phyloP scores from a whole-genome alignment of 2,888 invertebrate genomes.

The Heliconius hortense region DNA sequence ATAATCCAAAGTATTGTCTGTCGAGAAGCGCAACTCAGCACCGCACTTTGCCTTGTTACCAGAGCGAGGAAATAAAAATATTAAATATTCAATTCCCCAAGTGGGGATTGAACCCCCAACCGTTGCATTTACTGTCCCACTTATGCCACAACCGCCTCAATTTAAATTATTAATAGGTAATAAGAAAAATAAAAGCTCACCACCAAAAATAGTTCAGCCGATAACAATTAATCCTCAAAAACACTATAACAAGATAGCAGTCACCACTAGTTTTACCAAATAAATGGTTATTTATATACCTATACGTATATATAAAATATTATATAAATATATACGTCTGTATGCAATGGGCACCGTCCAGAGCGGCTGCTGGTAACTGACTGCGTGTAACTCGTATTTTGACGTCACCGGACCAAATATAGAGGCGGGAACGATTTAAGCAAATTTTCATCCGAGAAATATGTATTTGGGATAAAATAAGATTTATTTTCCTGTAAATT shows the following conservation, averaged over 20 bases:
- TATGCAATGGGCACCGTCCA: constrained; percentile 55
- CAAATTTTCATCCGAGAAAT: constrained; percentile 48
- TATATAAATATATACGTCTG: constrained; percentile 39
- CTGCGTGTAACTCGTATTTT: constrained; percentile 64
- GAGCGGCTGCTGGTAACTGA: constrained; percentile 67
- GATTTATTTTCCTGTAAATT: constrained; percentile 47
- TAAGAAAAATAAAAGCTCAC: neutral
- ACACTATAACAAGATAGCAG: constrained; percentile 11
- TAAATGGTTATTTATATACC: constrained; percentile 37
- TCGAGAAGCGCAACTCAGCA: no score
- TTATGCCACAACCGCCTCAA: no score
- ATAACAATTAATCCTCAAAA: constrained; percentile 55
- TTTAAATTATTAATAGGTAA: no score
- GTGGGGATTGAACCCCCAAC: no score
- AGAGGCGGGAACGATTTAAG: constrained; percentile 52
- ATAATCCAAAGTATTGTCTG: no score
- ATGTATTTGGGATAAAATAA: constrained; percentile 38
- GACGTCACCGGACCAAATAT: constrained; percentile 76
- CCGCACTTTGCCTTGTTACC: no score
- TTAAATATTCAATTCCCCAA: no score
- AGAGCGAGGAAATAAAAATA: no score
- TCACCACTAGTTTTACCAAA: constrained; percentile 27
- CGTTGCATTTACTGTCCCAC: no score
- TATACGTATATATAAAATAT: constrained; percentile 34
- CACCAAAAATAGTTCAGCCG: constrained; percentile 41